Conservation (phyloP, 2,113 vertebrate genomes). For the Corynorhinus townsendii region DNA sequence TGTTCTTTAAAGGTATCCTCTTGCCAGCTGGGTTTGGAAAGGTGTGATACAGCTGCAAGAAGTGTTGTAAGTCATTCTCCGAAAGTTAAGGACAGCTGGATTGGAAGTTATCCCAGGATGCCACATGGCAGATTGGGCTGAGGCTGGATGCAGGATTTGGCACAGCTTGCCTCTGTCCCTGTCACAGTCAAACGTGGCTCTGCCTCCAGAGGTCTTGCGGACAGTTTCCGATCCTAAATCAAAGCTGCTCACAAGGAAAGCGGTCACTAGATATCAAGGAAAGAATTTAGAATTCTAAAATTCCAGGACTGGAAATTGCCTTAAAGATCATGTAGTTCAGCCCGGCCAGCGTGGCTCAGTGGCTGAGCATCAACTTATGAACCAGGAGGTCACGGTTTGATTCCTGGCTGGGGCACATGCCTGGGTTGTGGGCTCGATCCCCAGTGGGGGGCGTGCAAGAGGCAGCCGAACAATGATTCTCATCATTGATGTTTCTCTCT, state of each 20-base stretch:
- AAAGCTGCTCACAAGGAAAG: not conserved
- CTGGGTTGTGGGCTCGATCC: no score
- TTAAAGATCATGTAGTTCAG: not conserved
- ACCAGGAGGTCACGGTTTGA: no score
- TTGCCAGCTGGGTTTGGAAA: constrained; percentile 23
- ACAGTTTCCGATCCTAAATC: constrained; percentile 14
- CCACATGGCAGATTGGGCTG: not conserved
- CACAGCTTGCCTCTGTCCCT: not conserved
- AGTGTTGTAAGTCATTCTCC: not conserved
- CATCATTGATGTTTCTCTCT: no score
- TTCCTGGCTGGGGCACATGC: no score
- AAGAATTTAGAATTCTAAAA: not conserved
- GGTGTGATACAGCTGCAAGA: not conserved
- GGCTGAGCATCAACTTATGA: no score
- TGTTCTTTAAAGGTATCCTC: not conserved
- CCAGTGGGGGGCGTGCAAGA: no score
- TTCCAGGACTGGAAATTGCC: not conserved
- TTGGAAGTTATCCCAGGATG: not conserved
- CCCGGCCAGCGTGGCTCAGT: no score
- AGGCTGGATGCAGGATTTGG: not conserved
- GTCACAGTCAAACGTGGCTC: not conserved
- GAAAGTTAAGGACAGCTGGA: not conserved
- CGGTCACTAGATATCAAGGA: not conserved
- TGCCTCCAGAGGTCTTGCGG: not conserved
- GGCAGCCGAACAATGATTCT: no score